Evolutionary conservation across 2,888 invertebrate species (phyloP).

Genomic region (Platycnemis pennipes): DNA sequence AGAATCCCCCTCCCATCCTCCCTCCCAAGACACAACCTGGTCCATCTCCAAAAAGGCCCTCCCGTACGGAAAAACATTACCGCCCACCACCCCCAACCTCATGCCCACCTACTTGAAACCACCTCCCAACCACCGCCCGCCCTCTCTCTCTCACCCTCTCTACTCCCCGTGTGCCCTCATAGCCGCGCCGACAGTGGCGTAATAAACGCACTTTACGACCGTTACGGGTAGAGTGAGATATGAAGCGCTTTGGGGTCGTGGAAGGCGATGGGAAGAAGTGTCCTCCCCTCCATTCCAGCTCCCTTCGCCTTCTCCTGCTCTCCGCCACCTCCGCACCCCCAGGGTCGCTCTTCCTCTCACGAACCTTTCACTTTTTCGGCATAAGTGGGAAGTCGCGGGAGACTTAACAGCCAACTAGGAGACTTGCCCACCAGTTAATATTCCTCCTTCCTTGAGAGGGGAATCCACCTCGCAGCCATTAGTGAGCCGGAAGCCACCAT

Average conservation of each 20-base stretch:
- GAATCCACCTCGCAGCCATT: constrained; percentile 28
- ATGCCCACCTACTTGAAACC: not conserved
- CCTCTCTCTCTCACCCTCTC: not conserved
- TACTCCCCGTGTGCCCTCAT: not conserved
- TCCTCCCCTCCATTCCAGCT: too few species aligned
- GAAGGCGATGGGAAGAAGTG: constrained; percentile 6
- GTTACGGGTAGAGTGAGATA: constrained; percentile 58
- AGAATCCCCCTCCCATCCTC: not conserved
- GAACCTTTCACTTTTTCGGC: not conserved
- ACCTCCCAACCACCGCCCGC: not conserved
- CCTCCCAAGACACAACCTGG: not conserved
- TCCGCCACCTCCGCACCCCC: not conserved
- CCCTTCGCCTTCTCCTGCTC: not conserved
- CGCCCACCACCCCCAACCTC: not conserved
- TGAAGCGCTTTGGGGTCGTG: constrained; percentile 30
- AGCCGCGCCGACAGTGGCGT: constrained; percentile 26
- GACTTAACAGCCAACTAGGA: not conserved
- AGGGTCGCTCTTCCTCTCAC: not conserved
- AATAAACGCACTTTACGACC: constrained; percentile 58
- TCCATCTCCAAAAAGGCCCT: not conserved
- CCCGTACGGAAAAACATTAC: not conserved
- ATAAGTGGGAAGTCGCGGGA: not conserved
- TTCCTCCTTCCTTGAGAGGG: not conserved
- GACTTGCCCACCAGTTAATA: constrained; percentile 31
- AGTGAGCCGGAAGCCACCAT: constrained; percentile 58